Conservation (phyloP, 2,797 vertebrate species). For the Hippoglossus hippoglossus region DNA sequence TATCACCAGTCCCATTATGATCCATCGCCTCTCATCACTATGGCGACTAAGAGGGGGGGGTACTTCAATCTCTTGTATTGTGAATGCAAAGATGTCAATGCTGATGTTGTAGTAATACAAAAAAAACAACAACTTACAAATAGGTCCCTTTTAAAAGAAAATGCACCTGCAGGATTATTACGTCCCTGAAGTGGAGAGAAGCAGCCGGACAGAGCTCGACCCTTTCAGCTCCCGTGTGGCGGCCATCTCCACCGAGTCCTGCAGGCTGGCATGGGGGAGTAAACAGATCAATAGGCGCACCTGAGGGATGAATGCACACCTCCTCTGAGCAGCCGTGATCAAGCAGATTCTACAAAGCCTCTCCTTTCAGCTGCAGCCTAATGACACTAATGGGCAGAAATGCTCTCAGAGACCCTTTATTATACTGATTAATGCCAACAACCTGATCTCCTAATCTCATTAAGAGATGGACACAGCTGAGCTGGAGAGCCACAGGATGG, state of each 20-base stretch:
- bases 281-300: constrained; percentile 79
- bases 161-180: neutral
- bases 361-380: constrained; percentile 70
- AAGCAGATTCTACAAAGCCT: constrained; percentile 65
- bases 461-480: constrained; percentile 70
- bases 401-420: constrained; percentile 77
- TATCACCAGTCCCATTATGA: too few relatives aligned
- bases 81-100: too few relatives aligned
- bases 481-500: constrained; percentile 34
- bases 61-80: too few relatives aligned
- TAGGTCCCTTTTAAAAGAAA: too few relatives aligned
- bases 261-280: constrained; percentile 63
- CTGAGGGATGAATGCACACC: constrained; percentile 73
- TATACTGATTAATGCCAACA: constrained; percentile 77
- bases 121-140: too few relatives aligned
- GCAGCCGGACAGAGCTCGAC: constrained; percentile 19
- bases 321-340: constrained; percentile 64
- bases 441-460: constrained; percentile 80
- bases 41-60: too few relatives aligned
- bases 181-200: constrained; percentile 28
- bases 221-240: constrained; percentile 54
- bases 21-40: too few relatives aligned
- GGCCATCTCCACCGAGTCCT: constrained; percentile 61
- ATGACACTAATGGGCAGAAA: constrained; percentile 76
- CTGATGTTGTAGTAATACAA: too few relatives aligned